Evolutionary conservation across 2,113 vertebrate species (phyloP), one percentile per base, ranked within the genome.

Genomic region (Xiphophorus maculatus): DNA sequence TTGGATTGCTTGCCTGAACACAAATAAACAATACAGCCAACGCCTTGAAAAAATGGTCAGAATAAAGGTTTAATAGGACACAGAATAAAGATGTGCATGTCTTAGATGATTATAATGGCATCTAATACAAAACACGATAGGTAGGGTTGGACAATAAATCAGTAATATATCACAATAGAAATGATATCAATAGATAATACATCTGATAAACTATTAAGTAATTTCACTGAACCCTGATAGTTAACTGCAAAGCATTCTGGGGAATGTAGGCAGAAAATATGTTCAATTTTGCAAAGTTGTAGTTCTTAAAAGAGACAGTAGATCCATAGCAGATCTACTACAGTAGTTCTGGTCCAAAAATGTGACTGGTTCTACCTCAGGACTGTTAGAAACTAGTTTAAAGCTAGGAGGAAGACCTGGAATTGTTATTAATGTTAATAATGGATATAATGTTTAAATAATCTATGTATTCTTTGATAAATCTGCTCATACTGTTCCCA

Each of bases 401-500:
- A 54, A 54, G 19, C 48, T 22, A 25, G 7, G 48, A 54, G 15
- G 15, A 54, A 54, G 48, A 54, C 9, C 19, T 54, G 48, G 2
- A 19, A 22, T 25, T 54, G 48, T 17, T 25, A 35, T 37, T 37
- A 37, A 37, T 33, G 27, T 44, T 72, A 48, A n/a, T 66, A 61
- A 25, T 32, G 4, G 72, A 70, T 66, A 68, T 28, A 12, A 32
- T 15, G 30, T 13, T 33, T 51, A 35, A 74, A 58, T 33, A 63
- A 44, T 22, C 37, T 74, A 17, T 30, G 35, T 8, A 68, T 66
- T 25, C 30, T 63, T 29, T 29, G 15, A 40, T 62, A 66, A 71
- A 79, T 74, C 66, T 32, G 40, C 22, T 71, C 1, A 63, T 14
- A 68, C 40, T 69, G 63, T 61, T 33, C 54, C 58, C 69, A 19